Conservation (phyloP, 23 tunicate species). For the Trididemnum clinides region DNA sequence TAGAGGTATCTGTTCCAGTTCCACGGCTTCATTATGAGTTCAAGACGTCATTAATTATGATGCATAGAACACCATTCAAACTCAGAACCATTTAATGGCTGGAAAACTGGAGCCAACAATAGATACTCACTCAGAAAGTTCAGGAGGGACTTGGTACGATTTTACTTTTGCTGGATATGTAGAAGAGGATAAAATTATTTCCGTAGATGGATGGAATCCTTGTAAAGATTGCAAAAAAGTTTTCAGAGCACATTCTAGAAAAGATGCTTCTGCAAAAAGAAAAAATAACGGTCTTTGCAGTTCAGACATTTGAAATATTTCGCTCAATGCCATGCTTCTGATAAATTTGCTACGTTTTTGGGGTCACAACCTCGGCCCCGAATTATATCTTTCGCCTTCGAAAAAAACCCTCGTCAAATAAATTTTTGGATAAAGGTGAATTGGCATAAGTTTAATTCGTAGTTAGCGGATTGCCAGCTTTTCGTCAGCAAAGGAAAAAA, state of each 20-base stretch:
- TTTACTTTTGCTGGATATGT: neutral
- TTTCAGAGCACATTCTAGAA: neutral
- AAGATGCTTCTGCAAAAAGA: neutral
- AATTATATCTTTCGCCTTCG: neutral
- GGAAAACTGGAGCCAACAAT: neutral
- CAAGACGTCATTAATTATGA: neutral
- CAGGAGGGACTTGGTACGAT: neutral
- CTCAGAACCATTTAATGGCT: neutral
- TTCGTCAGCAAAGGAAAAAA: neutral
- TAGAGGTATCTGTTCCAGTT: neutral
- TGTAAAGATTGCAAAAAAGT: constrained; percentile 11
- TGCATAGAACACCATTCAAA: neutral
- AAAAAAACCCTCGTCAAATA: neutral
- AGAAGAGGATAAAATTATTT: neutral
- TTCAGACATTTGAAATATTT: neutral
- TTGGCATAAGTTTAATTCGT: neutral
- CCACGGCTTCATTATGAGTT: neutral
- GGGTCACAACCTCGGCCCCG: neutral
- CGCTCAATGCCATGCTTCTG: neutral
- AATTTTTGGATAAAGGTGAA: neutral
- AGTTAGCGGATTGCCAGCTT: neutral
- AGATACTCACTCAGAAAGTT: neutral
- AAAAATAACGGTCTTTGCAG: neutral
- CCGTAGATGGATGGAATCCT: constrained; percentile 1
- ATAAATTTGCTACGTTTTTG: neutral